Evolutionary conservation across 1,140 invertebrate genomes (phyloP).

Genomic region (Drosophila carrolli): DNA sequence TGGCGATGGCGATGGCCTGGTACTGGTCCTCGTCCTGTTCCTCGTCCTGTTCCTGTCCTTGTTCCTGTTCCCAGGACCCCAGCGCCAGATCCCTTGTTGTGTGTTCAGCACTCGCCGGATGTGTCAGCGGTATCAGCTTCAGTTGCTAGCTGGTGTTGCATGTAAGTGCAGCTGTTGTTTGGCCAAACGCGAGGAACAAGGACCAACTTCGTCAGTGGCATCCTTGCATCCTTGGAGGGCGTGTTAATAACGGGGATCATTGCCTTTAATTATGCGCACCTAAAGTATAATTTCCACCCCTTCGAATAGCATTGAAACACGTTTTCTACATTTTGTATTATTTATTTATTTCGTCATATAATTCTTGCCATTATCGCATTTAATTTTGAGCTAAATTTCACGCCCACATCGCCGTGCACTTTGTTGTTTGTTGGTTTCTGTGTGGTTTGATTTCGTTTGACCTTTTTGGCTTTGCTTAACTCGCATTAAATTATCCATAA

Average conservation of each 20-base stretch:
- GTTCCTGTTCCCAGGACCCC: slow-evolving; percentile 13
- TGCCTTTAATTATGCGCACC: slow-evolving; percentile 61
- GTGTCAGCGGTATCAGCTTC: slow-evolving; percentile 42
- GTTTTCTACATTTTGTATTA: slow-evolving; percentile 41
- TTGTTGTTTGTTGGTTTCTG: slow-evolving; percentile 42
- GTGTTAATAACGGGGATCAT: slow-evolving; percentile 38
- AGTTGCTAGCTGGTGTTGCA: slow-evolving; percentile 28
- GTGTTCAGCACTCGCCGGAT: slow-evolving; percentile 38
- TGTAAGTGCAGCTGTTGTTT: slow-evolving; percentile 53
- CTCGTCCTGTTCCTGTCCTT: neutral
- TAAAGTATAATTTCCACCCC: neutral
- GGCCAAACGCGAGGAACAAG: slow-evolving; percentile 42
- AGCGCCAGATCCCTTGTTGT: slow-evolving; percentile 20
- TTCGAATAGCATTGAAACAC: slow-evolving; percentile 10
- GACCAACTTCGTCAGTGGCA: slow-evolving; percentile 36
- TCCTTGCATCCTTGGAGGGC: slow-evolving; percentile 1
- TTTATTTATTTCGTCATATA: slow-evolving; percentile 79
- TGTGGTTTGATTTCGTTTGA: slow-evolving; percentile 73
- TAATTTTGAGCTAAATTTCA: slow-evolving; percentile 77
- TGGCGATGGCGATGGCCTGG: slow-evolving; percentile 12
- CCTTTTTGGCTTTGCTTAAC: slow-evolving; percentile 65
- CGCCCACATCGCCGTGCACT: slow-evolving; percentile 58
- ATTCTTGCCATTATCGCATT: slow-evolving; percentile 72
- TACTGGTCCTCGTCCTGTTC: neutral
- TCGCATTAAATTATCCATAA: slow-evolving; percentile 65